A percentile compares a stretch with the other conserved stretches of the same genome.
Conservation (phyloP, 2,888 invertebrate genomes). For the Sphecodes monilicornis region DNA sequence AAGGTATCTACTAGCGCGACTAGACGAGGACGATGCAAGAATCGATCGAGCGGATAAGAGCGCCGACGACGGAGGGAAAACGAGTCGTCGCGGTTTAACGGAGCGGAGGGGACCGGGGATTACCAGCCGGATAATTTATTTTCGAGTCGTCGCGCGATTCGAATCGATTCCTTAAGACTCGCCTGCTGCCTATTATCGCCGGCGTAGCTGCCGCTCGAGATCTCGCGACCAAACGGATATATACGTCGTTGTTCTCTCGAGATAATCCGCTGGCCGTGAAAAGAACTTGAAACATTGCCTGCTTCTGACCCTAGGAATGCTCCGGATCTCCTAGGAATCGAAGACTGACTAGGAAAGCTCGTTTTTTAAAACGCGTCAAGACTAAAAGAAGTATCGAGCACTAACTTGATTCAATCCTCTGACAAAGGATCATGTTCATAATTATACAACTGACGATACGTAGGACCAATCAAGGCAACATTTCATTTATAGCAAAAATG, state of each 20-base stretch:
- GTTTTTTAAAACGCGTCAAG: no score
- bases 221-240: neutral
- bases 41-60: conserved; percentile 59
- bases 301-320: neutral
- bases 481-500: no score
- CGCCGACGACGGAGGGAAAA: neutral
- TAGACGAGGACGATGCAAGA: conserved; percentile 58
- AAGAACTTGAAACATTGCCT: neutral
- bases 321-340: neutral
- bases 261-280: neutral
- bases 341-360: neutral
- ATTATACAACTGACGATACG: no score
- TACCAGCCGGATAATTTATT: conserved; percentile 10
- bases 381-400: no score
- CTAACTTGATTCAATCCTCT: no score
- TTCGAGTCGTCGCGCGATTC: neutral
- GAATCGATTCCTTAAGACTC: conserved; percentile 2
- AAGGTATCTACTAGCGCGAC: conserved; percentile 31
- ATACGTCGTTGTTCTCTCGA: neutral
- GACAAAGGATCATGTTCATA: no score
- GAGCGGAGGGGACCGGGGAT: neutral
- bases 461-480: no score
- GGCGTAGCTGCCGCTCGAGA: neutral
- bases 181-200: conserved; percentile 4
- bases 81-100: neutral